phyloP scores from a whole-genome alignment of 2,888 invertebrate species.

The Clostera curtula region DNA sequence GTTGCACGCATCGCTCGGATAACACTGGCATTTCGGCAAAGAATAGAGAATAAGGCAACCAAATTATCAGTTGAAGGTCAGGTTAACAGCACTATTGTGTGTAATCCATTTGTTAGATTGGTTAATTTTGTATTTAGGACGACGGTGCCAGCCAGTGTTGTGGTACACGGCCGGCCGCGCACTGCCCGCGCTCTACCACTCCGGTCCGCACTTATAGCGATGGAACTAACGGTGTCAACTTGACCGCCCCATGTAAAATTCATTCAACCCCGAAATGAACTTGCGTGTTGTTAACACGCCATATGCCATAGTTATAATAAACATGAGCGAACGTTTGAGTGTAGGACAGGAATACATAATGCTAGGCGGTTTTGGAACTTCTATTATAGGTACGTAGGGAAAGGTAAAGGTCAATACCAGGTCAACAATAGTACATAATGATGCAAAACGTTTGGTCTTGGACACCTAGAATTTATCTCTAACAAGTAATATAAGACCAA shows the following conservation, averaged over 20 bases:
- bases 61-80: conserved; percentile 36
- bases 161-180: conserved; percentile 61
- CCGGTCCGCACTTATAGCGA: conserved; percentile 56
- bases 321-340: conserved; percentile 27
- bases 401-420: conserved; percentile 32
- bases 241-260: conserved; percentile 58
- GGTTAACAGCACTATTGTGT: conserved; percentile 50
- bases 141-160: conserved; percentile 57
- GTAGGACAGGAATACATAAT: conserved; percentile 23
- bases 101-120: conserved; percentile 42
- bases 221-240: conserved; percentile 38
- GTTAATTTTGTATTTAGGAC: conserved; percentile 34
- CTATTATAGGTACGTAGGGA: too few species aligned
- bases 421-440: conserved; percentile 19
- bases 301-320: conserved; percentile 44
- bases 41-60: conserved; percentile 23
- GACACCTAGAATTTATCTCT: too few species aligned
- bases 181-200: conserved; percentile 55
- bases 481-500: too few species aligned
- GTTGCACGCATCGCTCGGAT: conserved; percentile 51
- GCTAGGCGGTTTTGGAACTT: too few species aligned
- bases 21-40: conserved; percentile 51
- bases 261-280: conserved; percentile 54
- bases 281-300: conserved; percentile 24
- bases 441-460: too few species aligned